Conservation (phyloP, 2,888 invertebrate genomes). For the Melinaea marsaeus region DNA sequence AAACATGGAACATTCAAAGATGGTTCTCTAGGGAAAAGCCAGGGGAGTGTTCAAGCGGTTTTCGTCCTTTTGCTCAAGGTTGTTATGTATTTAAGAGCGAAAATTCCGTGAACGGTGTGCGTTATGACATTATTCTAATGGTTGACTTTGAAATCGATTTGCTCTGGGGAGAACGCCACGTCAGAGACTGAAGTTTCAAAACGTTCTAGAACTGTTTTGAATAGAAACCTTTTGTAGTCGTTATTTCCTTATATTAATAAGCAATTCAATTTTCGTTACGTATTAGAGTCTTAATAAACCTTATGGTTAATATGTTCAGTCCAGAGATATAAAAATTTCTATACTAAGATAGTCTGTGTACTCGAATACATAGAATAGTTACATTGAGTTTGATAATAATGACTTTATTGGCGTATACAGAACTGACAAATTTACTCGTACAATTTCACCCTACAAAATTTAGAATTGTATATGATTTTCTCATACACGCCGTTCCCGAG, state of each 20-base stretch:
- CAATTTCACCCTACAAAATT: too few species aligned
- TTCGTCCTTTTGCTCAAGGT: slow-evolving; percentile 30
- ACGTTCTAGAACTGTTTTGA: slow-evolving; percentile 31
- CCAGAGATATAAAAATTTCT: too few species aligned
- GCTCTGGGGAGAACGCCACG: slow-evolving; percentile 63
- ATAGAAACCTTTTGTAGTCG: slow-evolving; percentile 13
- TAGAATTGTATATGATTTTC: too few species aligned
- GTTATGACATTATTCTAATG: slow-evolving; percentile 46
- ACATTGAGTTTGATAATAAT: too few species aligned
- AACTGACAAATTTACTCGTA: too few species aligned
- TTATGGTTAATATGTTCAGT: too few species aligned
- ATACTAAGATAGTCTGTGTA: too few species aligned
- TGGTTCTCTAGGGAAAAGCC: slow-evolving; percentile 76
- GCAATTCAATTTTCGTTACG: too few species aligned
- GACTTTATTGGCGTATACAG: too few species aligned
- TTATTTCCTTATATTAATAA: not conserved
- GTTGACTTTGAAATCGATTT: slow-evolving; percentile 62
- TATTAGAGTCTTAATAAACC: too few species aligned
- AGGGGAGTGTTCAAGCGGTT: slow-evolving; percentile 42
- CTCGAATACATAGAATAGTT: too few species aligned
- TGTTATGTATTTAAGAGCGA: slow-evolving; percentile 29
- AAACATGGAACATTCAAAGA: slow-evolving; percentile 71
- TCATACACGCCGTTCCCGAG: too few species aligned
- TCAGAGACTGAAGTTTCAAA: slow-evolving; percentile 49
- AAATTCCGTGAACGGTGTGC: slow-evolving; percentile 36